Evolutionary conservation across 2,797 vertebrate species (phyloP), one percentile per base, ranked within the genome.

Genomic region (Taeniopygia guttata): DNA sequence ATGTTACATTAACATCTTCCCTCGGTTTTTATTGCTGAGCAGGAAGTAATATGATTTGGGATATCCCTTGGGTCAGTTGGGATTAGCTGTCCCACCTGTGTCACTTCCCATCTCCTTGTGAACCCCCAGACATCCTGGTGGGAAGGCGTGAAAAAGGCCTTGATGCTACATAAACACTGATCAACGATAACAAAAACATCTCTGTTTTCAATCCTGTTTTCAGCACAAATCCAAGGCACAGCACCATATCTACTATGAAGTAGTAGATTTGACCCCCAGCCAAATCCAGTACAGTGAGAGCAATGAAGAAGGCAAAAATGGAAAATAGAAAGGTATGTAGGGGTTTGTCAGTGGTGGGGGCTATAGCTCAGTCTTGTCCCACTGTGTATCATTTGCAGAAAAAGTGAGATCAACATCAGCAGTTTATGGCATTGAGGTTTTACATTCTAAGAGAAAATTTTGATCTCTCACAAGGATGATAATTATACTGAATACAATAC

Each of bases 1-100:
- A 0, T 0, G 0, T 30, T 22, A 16, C 3, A 0, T 29, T 63
- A 14, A 36, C 21, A 49, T 54, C 9, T 45, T 38, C 7, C 13
- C 6, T 29, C 1, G 7, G 4, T 7, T 91, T 82, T 58, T 58
- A 19, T 36, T 63, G 20, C 26, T 38, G n/a, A 32, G 7, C 20
- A 34, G 20, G 27, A 21, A 2, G 1, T 45, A 6, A 5, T 22
- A 18, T 6, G 34, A 12, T 87, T 10, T 67, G 32, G 46, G 48
- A 42, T 56, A 60, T 40, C 15, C 4, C 10, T 60, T 72, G 68
- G 19, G 16, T 76, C 38, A 54, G 12, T 0, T 76, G 30, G 10
- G 1, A 4, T 64, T 46, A 78, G 8, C 27, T 77, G 29, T 77
- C 16, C 43, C 9, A 17, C 8, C 6, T 46, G 15, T 75, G n/a